A percentile compares a stretch with the other conserved stretches of the same genome.
phyloP scores from a whole-genome alignment of 2,113 vertebrate species.

The Setophaga coronata region DNA sequence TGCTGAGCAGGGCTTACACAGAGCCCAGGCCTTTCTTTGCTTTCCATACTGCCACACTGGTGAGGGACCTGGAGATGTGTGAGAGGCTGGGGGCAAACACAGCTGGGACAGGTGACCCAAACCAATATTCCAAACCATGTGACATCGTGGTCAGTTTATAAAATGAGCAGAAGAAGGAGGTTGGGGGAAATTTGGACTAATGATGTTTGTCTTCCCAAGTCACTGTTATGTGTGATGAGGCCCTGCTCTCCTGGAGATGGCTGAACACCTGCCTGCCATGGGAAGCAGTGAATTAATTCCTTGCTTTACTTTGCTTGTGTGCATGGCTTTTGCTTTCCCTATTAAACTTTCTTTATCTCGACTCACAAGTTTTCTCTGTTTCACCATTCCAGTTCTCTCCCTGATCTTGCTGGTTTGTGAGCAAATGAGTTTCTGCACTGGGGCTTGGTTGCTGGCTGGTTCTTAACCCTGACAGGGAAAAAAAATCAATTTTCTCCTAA shows the following conservation, averaged over 20 bases:
- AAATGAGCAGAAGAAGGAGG: neutral
- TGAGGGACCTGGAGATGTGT: neutral
- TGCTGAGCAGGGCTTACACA: neutral
- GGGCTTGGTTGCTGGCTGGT: neutral
- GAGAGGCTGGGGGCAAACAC: fast-evolving
- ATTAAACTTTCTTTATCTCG: neutral
- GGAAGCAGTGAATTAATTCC: neutral
- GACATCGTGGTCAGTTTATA: neutral
- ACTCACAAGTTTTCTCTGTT: neutral
- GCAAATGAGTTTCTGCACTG: fast-evolving
- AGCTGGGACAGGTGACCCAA: neutral
- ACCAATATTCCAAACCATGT: neutral
- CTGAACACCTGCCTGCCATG: neutral
- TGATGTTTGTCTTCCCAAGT: neutral
- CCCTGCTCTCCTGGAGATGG: neutral
- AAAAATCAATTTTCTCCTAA: neutral
- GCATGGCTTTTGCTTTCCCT: neutral
- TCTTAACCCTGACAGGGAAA: neutral
- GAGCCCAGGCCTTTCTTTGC: neutral
- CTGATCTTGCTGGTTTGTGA: neutral
- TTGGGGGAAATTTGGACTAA: neutral
- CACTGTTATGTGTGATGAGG: fast-evolving
- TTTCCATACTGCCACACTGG: neutral
- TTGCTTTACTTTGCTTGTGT: neutral
- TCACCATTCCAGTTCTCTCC: neutral